phyloP scores from a whole-genome alignment of 2,888 invertebrate genomes.

The Xanthostigma xanthostigma region DNA sequence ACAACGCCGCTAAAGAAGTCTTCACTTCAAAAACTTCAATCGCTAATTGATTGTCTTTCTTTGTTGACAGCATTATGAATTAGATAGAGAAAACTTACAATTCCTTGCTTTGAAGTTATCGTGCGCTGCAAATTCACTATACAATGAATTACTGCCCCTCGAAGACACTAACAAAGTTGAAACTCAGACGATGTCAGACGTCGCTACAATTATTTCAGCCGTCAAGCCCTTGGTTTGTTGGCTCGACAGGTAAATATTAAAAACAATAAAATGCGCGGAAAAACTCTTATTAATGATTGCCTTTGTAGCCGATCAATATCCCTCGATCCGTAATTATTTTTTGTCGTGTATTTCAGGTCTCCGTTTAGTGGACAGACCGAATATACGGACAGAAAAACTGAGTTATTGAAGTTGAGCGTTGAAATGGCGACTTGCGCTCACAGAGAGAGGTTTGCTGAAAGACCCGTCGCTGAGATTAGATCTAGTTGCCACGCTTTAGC shows the following conservation, averaged over 20 bases:
- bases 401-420: slow-evolving; percentile 61
- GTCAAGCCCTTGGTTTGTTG: slow-evolving; percentile 82
- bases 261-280: too few relatives aligned
- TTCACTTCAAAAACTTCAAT: background rate
- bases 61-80: slow-evolving; percentile 66
- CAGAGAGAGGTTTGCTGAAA: slow-evolving; percentile 76
- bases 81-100: slow-evolving; percentile 85
- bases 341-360: slow-evolving; percentile 24
- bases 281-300: too few relatives aligned
- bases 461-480: slow-evolving; percentile 62
- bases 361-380: slow-evolving; percentile 48
- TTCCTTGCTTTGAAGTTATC: slow-evolving; percentile 72
- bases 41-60: slow-evolving; percentile 8
- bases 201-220: slow-evolving; percentile 67
- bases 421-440: slow-evolving; percentile 86
- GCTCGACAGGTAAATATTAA: slow-evolving; percentile 56
- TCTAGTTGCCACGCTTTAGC: slow-evolving; percentile 60
- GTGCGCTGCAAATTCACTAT: slow-evolving; percentile 64
- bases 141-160: slow-evolving; percentile 47
- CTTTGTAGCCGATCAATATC: too few relatives aligned
- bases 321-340: too few relatives aligned
- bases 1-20: too few relatives aligned
- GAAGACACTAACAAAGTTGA: slow-evolving; percentile 47
- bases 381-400: slow-evolving; percentile 53
- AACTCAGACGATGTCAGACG: slow-evolving; percentile 70